Evolutionary conservation across 2,113 vertebrate species (phyloP).

Genomic region (Salvelinus alpinus): DNA sequence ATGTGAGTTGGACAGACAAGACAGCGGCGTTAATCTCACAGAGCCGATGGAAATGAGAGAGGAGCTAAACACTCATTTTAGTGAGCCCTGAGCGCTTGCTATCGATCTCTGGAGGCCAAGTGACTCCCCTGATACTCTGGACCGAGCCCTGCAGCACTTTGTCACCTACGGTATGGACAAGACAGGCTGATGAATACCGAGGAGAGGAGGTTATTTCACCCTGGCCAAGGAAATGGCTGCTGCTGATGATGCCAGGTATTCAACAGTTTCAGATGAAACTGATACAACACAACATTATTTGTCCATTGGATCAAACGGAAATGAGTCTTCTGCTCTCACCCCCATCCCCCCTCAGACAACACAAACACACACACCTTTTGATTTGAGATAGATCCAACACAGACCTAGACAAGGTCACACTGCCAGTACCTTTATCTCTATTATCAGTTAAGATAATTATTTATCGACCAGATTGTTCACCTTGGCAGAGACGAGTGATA

Average conservation of each 20-base stretch:
- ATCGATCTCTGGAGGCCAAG: conserved; percentile 39
- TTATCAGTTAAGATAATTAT: conserved; percentile 16
- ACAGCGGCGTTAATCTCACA: background rate
- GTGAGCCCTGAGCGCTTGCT: conserved; percentile 32
- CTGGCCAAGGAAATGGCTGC: background rate
- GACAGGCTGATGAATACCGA: background rate
- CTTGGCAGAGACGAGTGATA: conserved; percentile 11
- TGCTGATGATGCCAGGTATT: background rate
- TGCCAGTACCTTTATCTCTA: background rate
- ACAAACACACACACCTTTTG: too few relatives aligned
- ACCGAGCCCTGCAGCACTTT: background rate
- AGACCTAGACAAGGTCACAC: background rate
- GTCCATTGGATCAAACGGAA: too few relatives aligned
- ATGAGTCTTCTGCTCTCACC: too few relatives aligned
- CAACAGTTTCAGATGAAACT: too few relatives aligned
- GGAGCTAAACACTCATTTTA: conserved; percentile 17
- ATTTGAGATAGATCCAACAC: too few relatives aligned
- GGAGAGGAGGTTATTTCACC: background rate
- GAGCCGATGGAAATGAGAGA: background rate
- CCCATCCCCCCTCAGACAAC: too few relatives aligned
- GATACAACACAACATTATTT: background rate
- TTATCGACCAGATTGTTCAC: conserved; percentile 25
- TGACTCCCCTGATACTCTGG: conserved; percentile 22
- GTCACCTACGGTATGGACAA: background rate
- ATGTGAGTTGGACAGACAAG: background rate